Conservation (phyloP, 2,113 vertebrate species). For the Psammodynastes pulverulentus region DNA sequence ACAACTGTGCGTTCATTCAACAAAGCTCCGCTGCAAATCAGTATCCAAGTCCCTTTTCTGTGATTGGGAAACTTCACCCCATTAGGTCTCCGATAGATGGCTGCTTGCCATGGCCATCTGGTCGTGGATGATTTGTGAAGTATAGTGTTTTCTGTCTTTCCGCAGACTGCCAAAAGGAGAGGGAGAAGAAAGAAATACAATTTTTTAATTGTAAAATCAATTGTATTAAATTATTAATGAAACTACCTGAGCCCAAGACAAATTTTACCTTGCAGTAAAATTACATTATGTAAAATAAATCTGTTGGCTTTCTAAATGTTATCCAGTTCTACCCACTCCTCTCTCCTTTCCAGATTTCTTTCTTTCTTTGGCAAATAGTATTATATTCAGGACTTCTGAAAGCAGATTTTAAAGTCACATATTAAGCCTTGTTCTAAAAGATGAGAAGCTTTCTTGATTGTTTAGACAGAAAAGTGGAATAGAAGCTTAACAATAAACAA, state of each 20-base stretch:
- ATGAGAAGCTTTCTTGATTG: neutral
- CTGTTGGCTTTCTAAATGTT: neutral
- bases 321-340: neutral
- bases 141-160: slow-evolving; percentile 83
- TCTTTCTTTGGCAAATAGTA: neutral
- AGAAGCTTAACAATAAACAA: neutral
- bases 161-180: slow-evolving; percentile 80
- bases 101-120: slow-evolving; percentile 94
- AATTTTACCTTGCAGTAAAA: slow-evolving; percentile 8
- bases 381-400: neutral
- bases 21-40: slow-evolving; percentile 93
- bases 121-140: slow-evolving; percentile 72
- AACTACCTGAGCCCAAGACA: neutral
- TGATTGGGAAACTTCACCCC: slow-evolving; percentile 65
- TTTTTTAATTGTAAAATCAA: neutral
- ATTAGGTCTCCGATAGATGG: slow-evolving; percentile 81
- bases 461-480: neutral
- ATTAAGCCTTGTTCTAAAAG: neutral
- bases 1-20: slow-evolving; percentile 91
- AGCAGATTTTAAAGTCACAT: neutral
- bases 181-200: slow-evolving; percentile 7
- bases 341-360: neutral
- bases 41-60: slow-evolving; percentile 81
- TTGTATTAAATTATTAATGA: neutral
- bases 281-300: neutral